Percentiles rank a stretch among this genome's conserved stretches.
Evolutionary conservation across 35 echinoderm and acorn worm genomes (phyloP).

Genomic region (Strongylocentrotus purpuratus): DNA sequence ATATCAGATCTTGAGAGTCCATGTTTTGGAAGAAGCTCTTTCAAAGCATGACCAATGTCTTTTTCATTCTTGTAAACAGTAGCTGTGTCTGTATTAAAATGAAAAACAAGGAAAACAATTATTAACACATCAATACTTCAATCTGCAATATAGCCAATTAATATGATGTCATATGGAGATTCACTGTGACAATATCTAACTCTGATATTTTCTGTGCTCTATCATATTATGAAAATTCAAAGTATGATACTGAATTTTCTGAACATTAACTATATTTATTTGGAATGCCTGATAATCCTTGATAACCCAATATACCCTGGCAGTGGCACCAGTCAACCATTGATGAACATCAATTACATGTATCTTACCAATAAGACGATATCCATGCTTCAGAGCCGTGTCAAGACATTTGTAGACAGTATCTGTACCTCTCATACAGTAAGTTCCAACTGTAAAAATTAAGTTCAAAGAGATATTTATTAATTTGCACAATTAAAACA

Average conservation of each 20-base stretch:
- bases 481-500: too few species aligned
- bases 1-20: constrained; percentile 57
- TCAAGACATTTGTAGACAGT: constrained; percentile 36
- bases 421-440: constrained; percentile 21
- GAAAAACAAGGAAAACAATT: neutral
- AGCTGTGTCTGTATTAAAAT: constrained; percentile 65
- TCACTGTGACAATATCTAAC: neutral
- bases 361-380: constrained; percentile 57
- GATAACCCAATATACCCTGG: too few species aligned
- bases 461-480: neutral
- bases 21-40: constrained; percentile 73
- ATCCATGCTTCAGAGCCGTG: constrained; percentile 50
- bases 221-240: neutral
- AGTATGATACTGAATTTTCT: neutral
- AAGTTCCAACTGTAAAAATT: constrained; percentile 41
- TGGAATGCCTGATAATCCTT: too few species aligned
- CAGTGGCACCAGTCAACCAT: neutral
- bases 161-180: neutral
- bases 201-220: neutral
- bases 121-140: neutral
- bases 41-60: constrained; percentile 62
- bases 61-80: constrained; percentile 62
- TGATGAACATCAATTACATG: neutral
- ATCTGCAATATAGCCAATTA: neutral
- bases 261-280: too few species aligned